A percentile compares a stretch with the other conserved stretches of the same genome.
phyloP scores from a whole-genome alignment of 2,888 invertebrate species.

The Leucophenga montana region DNA sequence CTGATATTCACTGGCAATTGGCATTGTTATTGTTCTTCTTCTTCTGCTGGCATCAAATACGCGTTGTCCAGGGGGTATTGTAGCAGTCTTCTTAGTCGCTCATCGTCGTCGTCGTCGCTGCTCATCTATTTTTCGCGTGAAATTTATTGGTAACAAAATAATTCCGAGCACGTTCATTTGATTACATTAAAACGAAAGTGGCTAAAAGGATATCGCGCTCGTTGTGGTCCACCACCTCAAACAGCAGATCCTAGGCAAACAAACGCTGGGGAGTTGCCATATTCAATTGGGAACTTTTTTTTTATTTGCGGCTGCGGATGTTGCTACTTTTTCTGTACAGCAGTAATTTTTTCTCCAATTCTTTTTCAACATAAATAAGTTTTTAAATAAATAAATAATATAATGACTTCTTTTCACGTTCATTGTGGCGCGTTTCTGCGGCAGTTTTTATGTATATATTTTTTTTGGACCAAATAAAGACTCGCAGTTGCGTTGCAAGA shows the following conservation, averaged over 20 bases:
- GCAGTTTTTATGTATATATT: not conserved
- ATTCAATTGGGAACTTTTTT: slow-evolving; percentile 13
- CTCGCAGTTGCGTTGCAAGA: too few species aligned
- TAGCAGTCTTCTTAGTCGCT: not conserved
- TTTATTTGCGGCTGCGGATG: not conserved
- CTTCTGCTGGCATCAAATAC: slow-evolving; percentile 23
- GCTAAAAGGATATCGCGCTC: slow-evolving; percentile 59
- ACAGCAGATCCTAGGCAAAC: not conserved
- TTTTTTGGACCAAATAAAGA: not conserved
- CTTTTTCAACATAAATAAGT: slow-evolving; percentile 11
- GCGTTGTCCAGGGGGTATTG: slow-evolving; percentile 21
- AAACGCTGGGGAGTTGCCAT: not conserved
- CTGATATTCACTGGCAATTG: slow-evolving; percentile 28
- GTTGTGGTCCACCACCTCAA: not conserved
- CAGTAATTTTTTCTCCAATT: slow-evolving; percentile 39
- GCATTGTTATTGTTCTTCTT: slow-evolving; percentile 53
- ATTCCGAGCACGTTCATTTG: slow-evolving; percentile 69
- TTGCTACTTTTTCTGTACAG: not conserved
- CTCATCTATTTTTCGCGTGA: slow-evolving; percentile 59
- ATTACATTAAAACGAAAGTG: slow-evolving; percentile 68
- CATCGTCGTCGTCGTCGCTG: slow-evolving; percentile 31
- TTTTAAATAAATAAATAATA: slow-evolving; percentile 65
- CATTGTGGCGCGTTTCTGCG: not conserved
- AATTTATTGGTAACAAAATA: slow-evolving; percentile 67
- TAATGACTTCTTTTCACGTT: slow-evolving; percentile 14